These are phyloP conservation scores for Caloenas nicobarica DNA, from an alignment of 2,113 vertebrate species.

Conservation along the genomic window DNA sequence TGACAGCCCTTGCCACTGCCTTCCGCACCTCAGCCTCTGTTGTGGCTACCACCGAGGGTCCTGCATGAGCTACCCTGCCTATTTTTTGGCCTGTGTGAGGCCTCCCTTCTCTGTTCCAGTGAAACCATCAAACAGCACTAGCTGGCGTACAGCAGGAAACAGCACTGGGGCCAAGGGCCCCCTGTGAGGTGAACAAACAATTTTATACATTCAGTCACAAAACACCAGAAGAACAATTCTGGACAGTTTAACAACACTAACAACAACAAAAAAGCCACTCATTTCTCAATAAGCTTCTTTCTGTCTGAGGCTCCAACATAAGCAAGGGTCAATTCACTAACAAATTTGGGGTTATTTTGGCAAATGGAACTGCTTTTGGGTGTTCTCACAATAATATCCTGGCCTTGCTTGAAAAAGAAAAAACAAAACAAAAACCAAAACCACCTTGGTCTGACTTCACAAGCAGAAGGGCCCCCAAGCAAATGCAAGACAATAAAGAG, in stretches of 20 bases:
- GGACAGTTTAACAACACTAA: constrained; percentile 58
- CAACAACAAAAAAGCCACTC: constrained; percentile 1
- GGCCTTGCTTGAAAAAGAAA: background rate
- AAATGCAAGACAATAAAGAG: background rate
- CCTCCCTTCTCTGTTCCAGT: background rate
- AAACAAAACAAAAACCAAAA: background rate
- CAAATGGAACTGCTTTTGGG: constrained; percentile 28
- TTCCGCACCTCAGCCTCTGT: background rate
- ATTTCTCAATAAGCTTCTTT: constrained; percentile 45
- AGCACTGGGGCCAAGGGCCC: background rate
- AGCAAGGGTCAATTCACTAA: constrained; percentile 18
- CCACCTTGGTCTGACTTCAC: constrained; percentile 22
- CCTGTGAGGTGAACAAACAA: constrained; percentile 38
- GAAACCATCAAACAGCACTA: constrained; percentile 26
- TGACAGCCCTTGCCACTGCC: background rate
- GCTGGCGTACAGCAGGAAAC: constrained; percentile 40
- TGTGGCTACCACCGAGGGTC: background rate
- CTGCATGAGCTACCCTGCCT: background rate
- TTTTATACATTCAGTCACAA: constrained; percentile 58
- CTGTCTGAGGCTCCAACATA: constrained; percentile 7
- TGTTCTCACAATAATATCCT: constrained; percentile 2
- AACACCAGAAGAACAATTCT: constrained; percentile 56
- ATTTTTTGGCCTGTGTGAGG: background rate
- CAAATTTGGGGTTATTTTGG: constrained; percentile 43
- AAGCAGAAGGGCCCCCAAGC: constrained; percentile 22